Percentiles rank a stretch among this genome's conserved stretches.
These are phyloP conservation scores for Cryptophagus acutangulus DNA, from an alignment of 2,888 invertebrate genomes.

Conservation along the genomic window DNA sequence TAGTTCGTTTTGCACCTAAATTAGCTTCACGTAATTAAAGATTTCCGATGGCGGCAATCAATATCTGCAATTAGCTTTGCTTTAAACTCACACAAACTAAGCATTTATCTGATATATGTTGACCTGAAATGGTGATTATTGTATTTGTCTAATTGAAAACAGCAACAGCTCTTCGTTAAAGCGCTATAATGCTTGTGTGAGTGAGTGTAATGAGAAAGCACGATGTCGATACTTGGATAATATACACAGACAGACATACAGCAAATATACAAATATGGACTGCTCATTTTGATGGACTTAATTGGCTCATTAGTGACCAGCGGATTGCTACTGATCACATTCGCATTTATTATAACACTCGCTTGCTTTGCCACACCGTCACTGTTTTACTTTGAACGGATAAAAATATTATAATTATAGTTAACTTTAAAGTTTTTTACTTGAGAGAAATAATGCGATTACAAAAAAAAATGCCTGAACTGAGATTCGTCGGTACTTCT, in stretches of 20 bases:
- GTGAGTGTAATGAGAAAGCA: conserved; percentile 19
- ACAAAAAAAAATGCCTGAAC: too few relatives aligned
- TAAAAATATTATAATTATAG: too few relatives aligned
- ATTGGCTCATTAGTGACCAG: conserved; percentile 33
- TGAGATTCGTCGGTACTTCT: too few relatives aligned
- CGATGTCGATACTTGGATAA: too few relatives aligned
- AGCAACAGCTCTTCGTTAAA: conserved; percentile 22
- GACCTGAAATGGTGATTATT: conserved; percentile 17
- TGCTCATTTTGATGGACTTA: conserved; percentile 29
- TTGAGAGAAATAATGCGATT: too few relatives aligned
- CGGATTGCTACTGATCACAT: conserved; percentile 28
- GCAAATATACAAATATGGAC: conserved; percentile 28
- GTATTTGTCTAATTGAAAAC: conserved; percentile 25
- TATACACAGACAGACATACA: too few relatives aligned
- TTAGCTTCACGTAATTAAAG: conserved; percentile 1
- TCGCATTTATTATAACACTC: conserved; percentile 25
- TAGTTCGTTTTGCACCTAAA: neutral
- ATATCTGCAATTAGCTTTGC: conserved; percentile 19
- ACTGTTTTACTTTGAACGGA: too few relatives aligned
- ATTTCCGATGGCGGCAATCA: conserved; percentile 9
- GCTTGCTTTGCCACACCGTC: conserved; percentile 15
- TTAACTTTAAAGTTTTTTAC: too few relatives aligned
- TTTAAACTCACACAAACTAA: conserved; percentile 20
- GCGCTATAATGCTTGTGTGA: conserved; percentile 15
- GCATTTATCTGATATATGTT: conserved; percentile 20